Percentiles rank a stretch among this genome's conserved stretches.
Conservation (phyloP, 2,888 invertebrate species). For the Antitype chi region DNA sequence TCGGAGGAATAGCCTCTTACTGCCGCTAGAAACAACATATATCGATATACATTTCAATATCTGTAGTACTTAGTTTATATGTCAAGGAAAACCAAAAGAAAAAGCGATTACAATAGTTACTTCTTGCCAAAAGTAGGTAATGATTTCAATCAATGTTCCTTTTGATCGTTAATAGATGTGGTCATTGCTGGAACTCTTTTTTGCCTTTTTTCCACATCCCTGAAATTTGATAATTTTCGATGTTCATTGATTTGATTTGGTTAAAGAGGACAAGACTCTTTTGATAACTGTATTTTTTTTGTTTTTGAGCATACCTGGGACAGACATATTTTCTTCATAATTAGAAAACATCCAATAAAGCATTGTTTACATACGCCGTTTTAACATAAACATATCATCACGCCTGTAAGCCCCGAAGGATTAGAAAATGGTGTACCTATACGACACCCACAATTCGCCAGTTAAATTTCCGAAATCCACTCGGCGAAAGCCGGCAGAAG, state of each 20-base stretch:
- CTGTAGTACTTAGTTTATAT: background rate
- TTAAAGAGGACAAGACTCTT: background rate
- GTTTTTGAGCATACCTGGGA: no score
- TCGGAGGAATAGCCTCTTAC: constrained; percentile 12
- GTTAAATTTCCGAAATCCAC: no score
- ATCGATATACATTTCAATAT: background rate
- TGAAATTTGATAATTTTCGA: background rate
- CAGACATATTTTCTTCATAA: no score
- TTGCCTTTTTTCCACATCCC: no score
- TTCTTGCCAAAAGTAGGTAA: background rate
- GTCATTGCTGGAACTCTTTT: background rate
- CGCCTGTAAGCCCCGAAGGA: no score
- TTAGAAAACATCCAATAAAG: no score
- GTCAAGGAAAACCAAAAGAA: background rate
- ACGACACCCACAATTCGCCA: no score
- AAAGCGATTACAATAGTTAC: background rate
- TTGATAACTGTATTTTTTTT: background rate
- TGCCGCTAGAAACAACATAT: background rate
- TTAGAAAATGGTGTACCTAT: no score
- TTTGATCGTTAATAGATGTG: background rate
- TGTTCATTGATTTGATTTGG: background rate
- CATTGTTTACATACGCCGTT: no score
- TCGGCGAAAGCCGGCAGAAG: no score
- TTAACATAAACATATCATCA: no score
- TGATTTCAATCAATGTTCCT: background rate